Base-by-base conservation (phyloP, 92 coral and sea anemone species). In the Bergia sp. region DNA sequence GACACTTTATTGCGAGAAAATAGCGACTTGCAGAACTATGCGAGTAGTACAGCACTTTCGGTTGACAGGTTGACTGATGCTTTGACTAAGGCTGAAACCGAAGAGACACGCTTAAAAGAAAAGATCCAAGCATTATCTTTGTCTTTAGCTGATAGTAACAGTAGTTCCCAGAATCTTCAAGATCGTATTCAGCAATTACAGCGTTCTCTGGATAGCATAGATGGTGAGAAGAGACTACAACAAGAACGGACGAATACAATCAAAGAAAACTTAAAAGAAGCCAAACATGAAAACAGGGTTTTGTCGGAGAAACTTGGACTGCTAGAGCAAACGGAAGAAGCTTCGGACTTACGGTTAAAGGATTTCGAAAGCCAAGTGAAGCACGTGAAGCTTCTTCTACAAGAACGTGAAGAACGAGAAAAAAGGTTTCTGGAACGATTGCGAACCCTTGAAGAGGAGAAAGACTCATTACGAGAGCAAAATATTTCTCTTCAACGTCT, bases 161-260 rank as follows among this genome's bases (percentile, higher is more conserved):
- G 95, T 86, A 95, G 98, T 90, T 93, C 98, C 1, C 95, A 93
- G 76, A 95, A 95, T 77, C 82, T 95, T 85, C 98, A 95, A 77
- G 98, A 95, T 82, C 91, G 95, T 58, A 92, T 95, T 45, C 86
- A 89, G 58, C 98, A 95, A 74, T 91, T 95, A 12, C 98, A 95
- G 82, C 95, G 98, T 1, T 73, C 96, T 16, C 86, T 95, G 23
- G 93, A 92, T 37, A 94, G 88, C 67, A 84, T 92, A 13, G 98
- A 95, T 7, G 91, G 94, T 38, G 98, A 95, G n/a, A 95, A 95
- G 47, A 91, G 94, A 37, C 39, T 95, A 20, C 89, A 89, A 61
- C 92, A 94, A 69, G 98, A 95, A 45, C 83, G 94, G 47, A 81
- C 88, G 39, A 81, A 67, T 9, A 87, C 94, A 41, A 77, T 93